Evolutionary conservation across 2,888 invertebrate species (phyloP), one percentile per base, ranked within the genome.

Genomic region (Aleiodes testaceus): DNA sequence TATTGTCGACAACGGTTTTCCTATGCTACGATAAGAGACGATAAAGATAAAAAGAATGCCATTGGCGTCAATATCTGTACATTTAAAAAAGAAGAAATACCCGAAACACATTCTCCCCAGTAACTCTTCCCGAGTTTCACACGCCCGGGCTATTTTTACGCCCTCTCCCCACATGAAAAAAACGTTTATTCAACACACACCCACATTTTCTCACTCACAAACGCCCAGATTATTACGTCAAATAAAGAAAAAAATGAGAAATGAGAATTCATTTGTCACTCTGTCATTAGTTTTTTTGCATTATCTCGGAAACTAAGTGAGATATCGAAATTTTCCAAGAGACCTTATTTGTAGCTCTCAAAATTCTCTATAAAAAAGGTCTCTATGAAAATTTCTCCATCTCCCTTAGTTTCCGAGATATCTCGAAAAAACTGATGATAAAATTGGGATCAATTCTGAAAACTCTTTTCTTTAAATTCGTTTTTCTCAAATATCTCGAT

Each of bases 11-110:
- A 78, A 80, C 78, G 78, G 76, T 71, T 80, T 79, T 79, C 68
- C 79, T 76, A 74, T 75, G 70, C 68, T 36, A 30, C 72, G 82
- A 82, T 82, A 83, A 83, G 77, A 69, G 26, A 20, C 70, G 80
- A 80, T 78, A 81, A 76, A 71, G 55, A 64, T 42, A 50, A 65
- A 45, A 30, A 69, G 18, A 26, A 26, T 26, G 26, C 26, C 47
- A 70, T 36, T 66, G 72, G 64, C 66, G 68, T 72, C 52, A 44
- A 20, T 36, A 36, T 53, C 6, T 26, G n/a, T 53, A 22, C 30
- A 18, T 42, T 42, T 18, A 36, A 12, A 59, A 36, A 59, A 42
- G 18, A 36, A 36, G 2, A 49, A 14, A 49, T 16, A 49, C 14
- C 14, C 11, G 7, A 59, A 59, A 42, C 3, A 42, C 3, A 42